Percentiles rank a stretch among this genome's conserved stretches.
Evolutionary conservation across 2,113 vertebrate species (phyloP).

Genomic region (Podarcis cretensis): DNA sequence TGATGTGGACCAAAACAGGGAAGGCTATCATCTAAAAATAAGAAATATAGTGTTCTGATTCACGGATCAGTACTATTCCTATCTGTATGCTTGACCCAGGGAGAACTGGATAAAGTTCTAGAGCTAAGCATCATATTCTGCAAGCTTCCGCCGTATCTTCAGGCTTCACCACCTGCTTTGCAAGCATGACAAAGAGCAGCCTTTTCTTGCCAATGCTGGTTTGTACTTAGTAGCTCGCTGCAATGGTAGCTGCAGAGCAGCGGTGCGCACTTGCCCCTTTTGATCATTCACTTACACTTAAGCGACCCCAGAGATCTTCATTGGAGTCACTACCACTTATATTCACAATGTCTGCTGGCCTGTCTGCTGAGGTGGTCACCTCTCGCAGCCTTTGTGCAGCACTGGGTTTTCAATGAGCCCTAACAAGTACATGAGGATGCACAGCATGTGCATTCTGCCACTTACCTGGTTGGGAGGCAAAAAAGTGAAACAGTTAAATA

Average conservation of each 20-base stretch:
- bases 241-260: neutral
- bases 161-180: neutral
- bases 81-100: neutral
- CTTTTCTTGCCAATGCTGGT: neutral
- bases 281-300: slow-evolving; percentile 49
- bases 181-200: neutral
- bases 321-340: slow-evolving; percentile 40
- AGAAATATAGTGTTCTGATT: neutral
- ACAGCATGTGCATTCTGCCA: neutral
- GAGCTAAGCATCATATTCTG: neutral
- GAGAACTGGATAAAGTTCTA: neutral
- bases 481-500: neutral
- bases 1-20: slow-evolving; percentile 10
- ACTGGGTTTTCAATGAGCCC: slow-evolving; percentile 37
- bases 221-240: neutral
- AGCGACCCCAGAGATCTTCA: slow-evolving; percentile 39
- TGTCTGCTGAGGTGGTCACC: slow-evolving; percentile 17
- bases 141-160: neutral
- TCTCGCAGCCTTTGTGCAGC: slow-evolving; percentile 24
- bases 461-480: neutral
- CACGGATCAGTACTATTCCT: too few relatives aligned
- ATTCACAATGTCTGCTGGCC: slow-evolving; percentile 33
- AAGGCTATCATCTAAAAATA: neutral
- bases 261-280: slow-evolving; percentile 25
- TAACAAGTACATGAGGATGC: slow-evolving; percentile 35